phyloP scores from a whole-genome alignment of 2,113 vertebrate genomes.

The Solea senegalensis region DNA sequence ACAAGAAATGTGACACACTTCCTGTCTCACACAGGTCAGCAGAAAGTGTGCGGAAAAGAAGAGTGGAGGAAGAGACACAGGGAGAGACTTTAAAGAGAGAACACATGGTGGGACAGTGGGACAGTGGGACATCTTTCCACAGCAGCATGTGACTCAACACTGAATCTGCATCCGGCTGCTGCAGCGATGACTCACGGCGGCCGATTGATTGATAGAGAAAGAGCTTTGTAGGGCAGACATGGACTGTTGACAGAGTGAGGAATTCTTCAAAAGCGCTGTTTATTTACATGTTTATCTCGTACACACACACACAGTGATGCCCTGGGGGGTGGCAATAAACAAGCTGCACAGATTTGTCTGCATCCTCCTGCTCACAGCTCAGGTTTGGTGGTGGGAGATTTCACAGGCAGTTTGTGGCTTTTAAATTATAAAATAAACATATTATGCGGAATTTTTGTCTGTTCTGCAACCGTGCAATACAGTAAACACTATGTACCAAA shows the following conservation, averaged over 20 bases:
- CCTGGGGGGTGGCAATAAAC: slow-evolving; percentile 24
- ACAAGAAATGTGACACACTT: slow-evolving; percentile 53
- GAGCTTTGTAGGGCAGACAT: neutral
- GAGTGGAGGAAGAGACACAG: slow-evolving; percentile 18
- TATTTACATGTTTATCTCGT: slow-evolving; percentile 17
- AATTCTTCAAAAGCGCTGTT: slow-evolving; percentile 18
- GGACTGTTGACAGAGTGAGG: neutral
- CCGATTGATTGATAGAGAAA: slow-evolving; percentile 15
- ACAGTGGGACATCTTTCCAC: slow-evolving; percentile 20
- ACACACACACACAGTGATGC: no score
- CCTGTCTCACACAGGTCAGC: slow-evolving; percentile 46
- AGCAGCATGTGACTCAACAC: slow-evolving; percentile 32
- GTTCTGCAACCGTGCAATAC: neutral
- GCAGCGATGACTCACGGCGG: neutral
- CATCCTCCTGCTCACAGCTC: slow-evolving; percentile 21
- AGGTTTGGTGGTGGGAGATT: slow-evolving; percentile 14
- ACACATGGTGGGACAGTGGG: neutral
- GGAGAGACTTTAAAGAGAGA: slow-evolving; percentile 33
- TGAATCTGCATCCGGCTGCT: slow-evolving; percentile 17
- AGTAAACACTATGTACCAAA: no score
- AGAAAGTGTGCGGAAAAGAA: slow-evolving; percentile 18
- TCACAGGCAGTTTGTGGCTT: slow-evolving; percentile 1
- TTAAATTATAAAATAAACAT: slow-evolving; percentile 5
- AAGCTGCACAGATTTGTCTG: slow-evolving; percentile 12
- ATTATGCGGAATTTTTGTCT: neutral